Evolutionary conservation across 2,113 vertebrate species (phyloP).

Genomic region (human): DNA sequence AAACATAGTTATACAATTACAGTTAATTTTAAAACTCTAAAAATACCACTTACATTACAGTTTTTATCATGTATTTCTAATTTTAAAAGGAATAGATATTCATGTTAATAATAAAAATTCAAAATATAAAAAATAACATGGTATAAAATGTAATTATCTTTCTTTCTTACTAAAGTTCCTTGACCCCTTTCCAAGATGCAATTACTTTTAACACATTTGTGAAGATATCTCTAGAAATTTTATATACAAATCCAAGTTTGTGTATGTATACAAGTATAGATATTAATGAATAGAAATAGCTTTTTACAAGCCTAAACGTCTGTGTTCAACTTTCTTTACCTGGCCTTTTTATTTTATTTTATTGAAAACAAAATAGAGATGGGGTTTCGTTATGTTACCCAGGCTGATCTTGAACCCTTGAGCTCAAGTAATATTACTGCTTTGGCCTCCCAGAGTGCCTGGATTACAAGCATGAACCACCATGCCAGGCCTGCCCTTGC

Average conservation of each 20-base stretch:
- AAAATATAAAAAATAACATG: not conserved
- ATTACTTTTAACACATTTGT: not conserved
- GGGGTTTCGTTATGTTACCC: too few species aligned
- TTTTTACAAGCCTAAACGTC: not conserved
- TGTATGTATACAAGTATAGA: not conserved
- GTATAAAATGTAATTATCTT: not conserved
- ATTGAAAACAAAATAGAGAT: too few species aligned
- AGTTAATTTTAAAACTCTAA: not conserved
- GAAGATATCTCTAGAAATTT: not conserved
- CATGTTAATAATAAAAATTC: not conserved
- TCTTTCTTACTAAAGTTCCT: not conserved
- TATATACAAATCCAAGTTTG: not conserved
- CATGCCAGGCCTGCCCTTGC: not conserved
- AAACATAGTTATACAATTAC: not conserved
- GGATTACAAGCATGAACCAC: too few species aligned
- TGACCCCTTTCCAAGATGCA: not conserved
- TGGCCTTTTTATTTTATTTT: not conserved
- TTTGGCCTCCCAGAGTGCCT: too few species aligned
- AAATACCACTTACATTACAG: not conserved
- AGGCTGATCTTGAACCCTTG: too few species aligned
- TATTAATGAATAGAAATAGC: not conserved
- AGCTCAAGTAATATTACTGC: too few species aligned
- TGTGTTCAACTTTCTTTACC: not conserved
- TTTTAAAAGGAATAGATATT: not conserved
- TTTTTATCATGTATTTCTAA: not conserved